Conservation (phyloP, 2,113 vertebrate species). For the Scomber japonicus region DNA sequence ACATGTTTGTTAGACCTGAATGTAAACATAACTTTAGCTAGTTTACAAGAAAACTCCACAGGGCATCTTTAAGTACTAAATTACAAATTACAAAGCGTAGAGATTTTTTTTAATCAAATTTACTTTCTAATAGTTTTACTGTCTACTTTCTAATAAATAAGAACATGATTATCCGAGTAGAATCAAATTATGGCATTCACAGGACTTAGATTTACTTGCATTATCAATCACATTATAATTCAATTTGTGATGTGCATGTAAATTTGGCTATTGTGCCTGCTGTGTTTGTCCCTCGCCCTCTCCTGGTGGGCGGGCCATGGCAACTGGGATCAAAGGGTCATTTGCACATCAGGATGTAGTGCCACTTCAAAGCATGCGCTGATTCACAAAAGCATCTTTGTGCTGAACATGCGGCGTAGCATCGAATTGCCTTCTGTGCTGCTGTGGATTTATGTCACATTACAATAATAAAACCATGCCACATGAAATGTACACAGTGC, state of each 20-base stretch:
- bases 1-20: not conserved
- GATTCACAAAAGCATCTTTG: constrained; percentile 71
- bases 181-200: not conserved
- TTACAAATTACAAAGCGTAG: not conserved
- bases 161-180: not conserved
- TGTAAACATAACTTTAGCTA: not conserved
- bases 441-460: constrained; percentile 36
- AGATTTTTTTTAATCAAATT: not conserved
- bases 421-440: constrained; percentile 32
- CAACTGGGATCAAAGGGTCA: constrained; percentile 77
- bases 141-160: not conserved
- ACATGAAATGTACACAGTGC: not conserved
- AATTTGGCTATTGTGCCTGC: constrained; percentile 53
- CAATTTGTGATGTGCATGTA: constrained; percentile 50
- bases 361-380: constrained; percentile 71
- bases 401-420: constrained; percentile 22
- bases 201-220: too few species aligned
- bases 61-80: not conserved
- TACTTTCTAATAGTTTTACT: not conserved
- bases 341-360: constrained; percentile 79
- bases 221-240: constrained; percentile 37
- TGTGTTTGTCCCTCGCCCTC: constrained; percentile 40
- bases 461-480: constrained; percentile 51
- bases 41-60: not conserved
- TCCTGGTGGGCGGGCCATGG: constrained; percentile 34